Evolutionary conservation across 2,797 vertebrate species (phyloP).

Genomic region (Coendou prehensilis): DNA sequence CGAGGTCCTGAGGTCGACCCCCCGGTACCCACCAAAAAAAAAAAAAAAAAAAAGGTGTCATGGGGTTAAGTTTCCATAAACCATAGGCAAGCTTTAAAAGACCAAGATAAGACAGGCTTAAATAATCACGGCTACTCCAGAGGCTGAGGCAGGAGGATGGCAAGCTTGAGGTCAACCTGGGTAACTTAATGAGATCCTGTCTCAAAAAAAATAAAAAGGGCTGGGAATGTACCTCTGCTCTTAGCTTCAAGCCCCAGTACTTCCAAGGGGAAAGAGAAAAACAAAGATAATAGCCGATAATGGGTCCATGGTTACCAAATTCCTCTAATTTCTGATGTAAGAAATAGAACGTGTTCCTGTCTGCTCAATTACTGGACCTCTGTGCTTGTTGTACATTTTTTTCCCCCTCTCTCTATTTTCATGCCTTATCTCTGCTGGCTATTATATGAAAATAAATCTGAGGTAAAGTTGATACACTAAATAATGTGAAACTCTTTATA

Average conservation of each 20-base stretch:
- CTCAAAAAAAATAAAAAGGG: neutral
- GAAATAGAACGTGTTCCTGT: neutral
- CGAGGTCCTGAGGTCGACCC: no score
- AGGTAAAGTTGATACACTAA: neutral
- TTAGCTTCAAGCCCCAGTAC: neutral
- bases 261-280: neutral
- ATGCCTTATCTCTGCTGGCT: neutral
- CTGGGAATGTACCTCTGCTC: neutral
- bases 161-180: neutral
- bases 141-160: neutral
- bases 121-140: neutral
- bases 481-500: neutral
- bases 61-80: neutral
- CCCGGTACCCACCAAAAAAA: no score
- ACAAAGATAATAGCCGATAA: neutral
- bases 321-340: neutral
- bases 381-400: neutral
- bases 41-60: neutral
- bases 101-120: neutral
- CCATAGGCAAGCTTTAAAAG: constrained; percentile 6
- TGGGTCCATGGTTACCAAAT: neutral
- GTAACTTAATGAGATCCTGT: neutral
- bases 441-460: neutral
- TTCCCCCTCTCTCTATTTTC: neutral
- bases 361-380: neutral